Base-by-base conservation (phyloP, 2,797 vertebrate species). In the Orientallactaga sibirica region DNA sequence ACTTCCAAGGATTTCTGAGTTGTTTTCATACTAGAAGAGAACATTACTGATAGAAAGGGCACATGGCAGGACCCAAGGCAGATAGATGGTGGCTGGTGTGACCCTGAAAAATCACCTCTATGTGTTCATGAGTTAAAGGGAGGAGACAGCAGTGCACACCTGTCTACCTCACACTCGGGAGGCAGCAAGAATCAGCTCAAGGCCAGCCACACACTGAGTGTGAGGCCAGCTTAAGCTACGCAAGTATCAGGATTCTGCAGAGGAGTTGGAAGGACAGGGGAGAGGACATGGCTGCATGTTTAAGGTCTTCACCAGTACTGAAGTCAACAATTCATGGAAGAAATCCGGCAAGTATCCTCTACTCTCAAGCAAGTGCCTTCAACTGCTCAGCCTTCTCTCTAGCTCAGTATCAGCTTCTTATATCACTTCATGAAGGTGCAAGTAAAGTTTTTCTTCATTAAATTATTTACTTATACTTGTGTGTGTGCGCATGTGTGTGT, bases 361-460 rank as follows among this genome's bases (percentile, higher is more conserved):
- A 58, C 43, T 92, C 95, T 86, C 75, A 95, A 61, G 68, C 66
- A 48, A 8, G 10, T 48, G 48, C 48, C 48, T 48, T 48, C 10
- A 7, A 48, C 48, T 8, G 48, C 48, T 48, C 48, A 48, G 48
- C 48, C 48, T 7, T 48, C 48, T 48, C 48, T 9, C 48, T 7
- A 48, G 48, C 29, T 70, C 80, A 77, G 48, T 94, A 76, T 48
- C 48, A 48, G 48, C 48, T 48, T 7, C 48, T 48, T 48, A 48
- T 48, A 10, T 48, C 76, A 79, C 84, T 71, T 86, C 55, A 88
- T n/a, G 48, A 5, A 86, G 43, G 62, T 27, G 27, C 71, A 77
- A 86, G 75, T 74, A 89, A 16, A 68, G 80, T 95, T 95, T 90
- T 48, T 48, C 48, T 48, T 48, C 10, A 48, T 48, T 48, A 48